A percentile compares a stretch with the other conserved stretches of the same genome.
These are phyloP conservation scores for Sphinx pinastri DNA, from an alignment of 2,888 invertebrate species.

Conservation along the genomic window DNA sequence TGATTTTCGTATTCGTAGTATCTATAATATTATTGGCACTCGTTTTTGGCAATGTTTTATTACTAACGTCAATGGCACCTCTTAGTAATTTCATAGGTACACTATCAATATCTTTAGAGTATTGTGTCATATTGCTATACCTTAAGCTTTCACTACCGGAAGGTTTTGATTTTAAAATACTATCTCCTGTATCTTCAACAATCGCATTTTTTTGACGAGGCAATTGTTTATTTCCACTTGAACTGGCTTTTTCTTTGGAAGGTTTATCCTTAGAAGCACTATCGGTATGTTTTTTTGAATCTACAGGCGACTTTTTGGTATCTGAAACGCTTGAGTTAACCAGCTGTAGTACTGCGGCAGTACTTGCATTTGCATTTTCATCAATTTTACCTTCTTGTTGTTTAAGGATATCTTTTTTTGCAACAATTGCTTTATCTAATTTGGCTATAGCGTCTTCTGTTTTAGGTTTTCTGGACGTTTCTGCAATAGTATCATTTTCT, in stretches of 20 bases:
- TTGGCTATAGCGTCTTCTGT: not conserved
- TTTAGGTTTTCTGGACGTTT: not conserved
- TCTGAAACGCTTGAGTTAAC: not conserved
- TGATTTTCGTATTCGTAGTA: slow-evolving; percentile 28
- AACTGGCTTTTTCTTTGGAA: slow-evolving; percentile 31
- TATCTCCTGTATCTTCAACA: slow-evolving; percentile 42
- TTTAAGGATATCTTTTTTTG: not conserved
- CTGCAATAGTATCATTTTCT: not conserved
- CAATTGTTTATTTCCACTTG: slow-evolving; percentile 49
- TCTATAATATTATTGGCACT: slow-evolving; percentile 39
- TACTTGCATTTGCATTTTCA: slow-evolving; percentile 8
- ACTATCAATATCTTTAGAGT: slow-evolving; percentile 25
- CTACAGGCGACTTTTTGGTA: not conserved
- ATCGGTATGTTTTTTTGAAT: slow-evolving; percentile 28
- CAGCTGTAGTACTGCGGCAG: not conserved
- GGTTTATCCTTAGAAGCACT: slow-evolving; percentile 34
- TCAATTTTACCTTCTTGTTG: slow-evolving; percentile 14
- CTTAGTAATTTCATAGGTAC: slow-evolving; percentile 29
- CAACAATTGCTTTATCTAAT: slow-evolving; percentile 1
- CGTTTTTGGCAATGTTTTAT: slow-evolving; percentile 39
- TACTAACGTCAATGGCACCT: slow-evolving; percentile 35
- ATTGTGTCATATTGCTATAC: slow-evolving; percentile 18
- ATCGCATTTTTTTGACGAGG: slow-evolving; percentile 55
- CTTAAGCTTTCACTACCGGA: slow-evolving; percentile 17
- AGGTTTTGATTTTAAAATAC: slow-evolving; percentile 25